These are phyloP conservation scores for Bungarus multicinctus DNA, from an alignment of 2,113 vertebrate genomes.

Conservation along the genomic window DNA sequence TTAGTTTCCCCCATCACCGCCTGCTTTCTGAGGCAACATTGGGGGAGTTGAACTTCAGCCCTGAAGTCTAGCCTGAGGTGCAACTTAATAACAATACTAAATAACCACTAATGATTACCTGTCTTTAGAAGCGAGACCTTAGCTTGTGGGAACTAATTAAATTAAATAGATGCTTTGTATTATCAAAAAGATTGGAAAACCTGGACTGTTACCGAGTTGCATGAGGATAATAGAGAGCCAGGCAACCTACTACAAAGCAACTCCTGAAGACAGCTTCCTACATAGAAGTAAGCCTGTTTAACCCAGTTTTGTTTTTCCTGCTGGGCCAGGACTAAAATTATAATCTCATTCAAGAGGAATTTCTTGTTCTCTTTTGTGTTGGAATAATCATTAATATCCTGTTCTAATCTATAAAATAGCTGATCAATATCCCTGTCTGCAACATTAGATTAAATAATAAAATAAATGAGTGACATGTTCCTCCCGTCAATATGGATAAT, in stretches of 20 bases:
- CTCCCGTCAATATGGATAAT: not conserved
- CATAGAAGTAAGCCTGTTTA: not conserved
- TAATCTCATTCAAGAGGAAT: not conserved
- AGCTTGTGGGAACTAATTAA: not conserved
- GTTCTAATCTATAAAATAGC: not conserved
- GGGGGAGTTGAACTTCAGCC: not conserved
- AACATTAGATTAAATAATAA: not conserved
- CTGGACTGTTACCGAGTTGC: not conserved
- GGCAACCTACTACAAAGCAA: not conserved
- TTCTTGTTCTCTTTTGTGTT: not conserved
- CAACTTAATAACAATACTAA: not conserved
- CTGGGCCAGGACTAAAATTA: not conserved
- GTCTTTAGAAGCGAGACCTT: not conserved
- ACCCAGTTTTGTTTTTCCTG: not conserved
- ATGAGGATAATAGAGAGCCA: not conserved
- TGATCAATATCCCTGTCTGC: not conserved
- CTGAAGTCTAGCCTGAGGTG: not conserved
- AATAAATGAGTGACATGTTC: not conserved
- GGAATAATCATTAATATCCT: not conserved
- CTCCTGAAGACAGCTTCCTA: not conserved
- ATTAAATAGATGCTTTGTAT: not conserved
- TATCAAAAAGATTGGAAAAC: not conserved
- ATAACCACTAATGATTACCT: not conserved
- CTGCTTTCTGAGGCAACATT: not conserved
- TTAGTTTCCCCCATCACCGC: not conserved